phyloP scores from a whole-genome alignment of 2,888 invertebrate genomes.

The Andrena minutula region DNA sequence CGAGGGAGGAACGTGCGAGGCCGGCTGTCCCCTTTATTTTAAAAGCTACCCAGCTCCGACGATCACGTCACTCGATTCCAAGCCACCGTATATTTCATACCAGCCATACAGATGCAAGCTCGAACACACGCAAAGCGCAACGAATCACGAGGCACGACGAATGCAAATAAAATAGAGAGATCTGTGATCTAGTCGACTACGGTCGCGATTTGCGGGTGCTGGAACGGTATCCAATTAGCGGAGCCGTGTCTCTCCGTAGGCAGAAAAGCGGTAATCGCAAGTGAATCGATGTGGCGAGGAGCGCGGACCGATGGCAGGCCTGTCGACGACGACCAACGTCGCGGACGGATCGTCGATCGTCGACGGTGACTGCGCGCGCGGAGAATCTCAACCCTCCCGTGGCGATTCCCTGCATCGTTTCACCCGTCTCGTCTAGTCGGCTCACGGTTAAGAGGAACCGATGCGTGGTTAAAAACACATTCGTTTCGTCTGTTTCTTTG shows the following conservation, averaged over 20 bases:
- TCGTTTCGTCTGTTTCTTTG: conserved; percentile 55
- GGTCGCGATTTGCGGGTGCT: conserved; percentile 29
- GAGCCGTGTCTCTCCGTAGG: conserved; percentile 30
- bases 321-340: conserved; percentile 68
- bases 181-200: conserved; percentile 15
- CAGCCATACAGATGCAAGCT: conserved; percentile 59
- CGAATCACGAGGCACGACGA: conserved; percentile 42
- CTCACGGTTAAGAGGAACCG: conserved; percentile 36
- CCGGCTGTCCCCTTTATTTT: not conserved
- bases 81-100: conserved; percentile 32
- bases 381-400: no score
- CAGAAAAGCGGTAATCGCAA: conserved; percentile 44
- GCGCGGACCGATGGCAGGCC: conserved; percentile 61
- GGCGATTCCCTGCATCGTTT: not conserved
- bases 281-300: conserved; percentile 24
- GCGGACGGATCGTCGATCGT: no score
- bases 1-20: not conserved
- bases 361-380: no score
- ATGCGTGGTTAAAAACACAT: conserved; percentile 36
- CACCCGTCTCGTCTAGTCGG: not conserved
- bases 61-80: conserved; percentile 20
- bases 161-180: conserved; percentile 27
- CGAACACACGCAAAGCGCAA: conserved; percentile 57
- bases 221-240: not conserved
- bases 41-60: not conserved